Evolutionary conservation across 2,113 vertebrate genomes (phyloP).

Genomic region (Bucco capensis): DNA sequence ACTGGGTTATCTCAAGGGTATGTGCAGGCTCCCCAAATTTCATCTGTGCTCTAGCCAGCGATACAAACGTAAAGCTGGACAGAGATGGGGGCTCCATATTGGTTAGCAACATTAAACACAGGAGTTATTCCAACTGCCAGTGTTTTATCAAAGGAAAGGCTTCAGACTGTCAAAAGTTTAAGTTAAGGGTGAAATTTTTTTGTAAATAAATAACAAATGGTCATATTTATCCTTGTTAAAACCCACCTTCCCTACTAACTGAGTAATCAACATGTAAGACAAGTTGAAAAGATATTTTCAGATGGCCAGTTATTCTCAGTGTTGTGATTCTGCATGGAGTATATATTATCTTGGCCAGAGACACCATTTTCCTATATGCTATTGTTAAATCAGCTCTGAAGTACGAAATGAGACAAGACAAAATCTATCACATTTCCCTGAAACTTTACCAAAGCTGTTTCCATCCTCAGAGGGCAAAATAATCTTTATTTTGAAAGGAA

Average conservation of each 20-base stretch:
- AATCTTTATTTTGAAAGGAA: neutral
- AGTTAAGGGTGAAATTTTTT: neutral
- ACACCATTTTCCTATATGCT: neutral
- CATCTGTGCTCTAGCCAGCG: neutral
- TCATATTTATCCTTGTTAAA: neutral
- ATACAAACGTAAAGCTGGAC: neutral
- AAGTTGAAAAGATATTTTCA: conserved; percentile 3
- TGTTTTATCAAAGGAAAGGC: neutral
- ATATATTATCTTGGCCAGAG: neutral
- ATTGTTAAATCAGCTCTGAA: conserved; percentile 8
- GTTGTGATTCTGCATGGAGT: neutral
- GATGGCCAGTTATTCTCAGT: neutral
- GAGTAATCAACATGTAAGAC: conserved; percentile 2
- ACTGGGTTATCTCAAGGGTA: neutral
- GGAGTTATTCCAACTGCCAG: neutral
- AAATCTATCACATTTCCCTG: neutral
- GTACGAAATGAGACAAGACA: conserved; percentile 23
- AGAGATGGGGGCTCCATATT: neutral
- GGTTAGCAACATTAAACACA: neutral
- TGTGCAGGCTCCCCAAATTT: neutral
- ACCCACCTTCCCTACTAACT: neutral
- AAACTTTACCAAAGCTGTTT: neutral
- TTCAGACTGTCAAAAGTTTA: neutral
- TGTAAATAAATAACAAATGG: neutral
- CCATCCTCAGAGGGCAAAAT: neutral